Conservation (phyloP, 2,797 vertebrate species). For the Brotula barbata region DNA sequence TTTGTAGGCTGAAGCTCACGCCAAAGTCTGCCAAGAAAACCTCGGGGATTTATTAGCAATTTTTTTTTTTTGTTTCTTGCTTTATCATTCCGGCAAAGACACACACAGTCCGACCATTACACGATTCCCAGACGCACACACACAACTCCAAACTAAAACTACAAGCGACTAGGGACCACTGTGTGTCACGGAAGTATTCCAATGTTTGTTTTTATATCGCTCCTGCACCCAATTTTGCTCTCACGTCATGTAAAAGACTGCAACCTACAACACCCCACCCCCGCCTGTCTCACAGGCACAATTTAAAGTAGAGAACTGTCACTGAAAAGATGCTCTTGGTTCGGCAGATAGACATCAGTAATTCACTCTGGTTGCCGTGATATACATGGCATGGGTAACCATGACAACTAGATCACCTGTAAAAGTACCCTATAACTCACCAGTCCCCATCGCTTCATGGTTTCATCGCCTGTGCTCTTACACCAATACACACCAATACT, state of each 20-base stretch:
- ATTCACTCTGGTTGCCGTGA: constrained; percentile 46
- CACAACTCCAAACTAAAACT: constrained; percentile 3
- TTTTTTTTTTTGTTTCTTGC: constrained; percentile 30
- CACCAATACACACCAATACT: not conserved
- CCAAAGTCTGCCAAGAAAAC: constrained; percentile 31
- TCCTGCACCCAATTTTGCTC: too few relatives aligned
- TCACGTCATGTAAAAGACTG: not conserved
- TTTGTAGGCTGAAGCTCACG: constrained; percentile 17
- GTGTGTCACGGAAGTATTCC: not conserved
- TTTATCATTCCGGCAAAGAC: constrained; percentile 15
- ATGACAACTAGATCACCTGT: constrained; percentile 64
- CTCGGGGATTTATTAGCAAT: constrained; percentile 48
- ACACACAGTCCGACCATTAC: not conserved
- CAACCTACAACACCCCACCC: not conserved
- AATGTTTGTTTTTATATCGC: too few relatives aligned
- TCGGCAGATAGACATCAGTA: constrained; percentile 30
- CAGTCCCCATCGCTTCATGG: not conserved
- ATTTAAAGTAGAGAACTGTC: not conserved
- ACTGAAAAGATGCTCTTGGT: constrained; percentile 4
- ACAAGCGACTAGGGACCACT: constrained; percentile 1
- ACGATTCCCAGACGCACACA: not conserved
- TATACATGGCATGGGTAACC: constrained; percentile 55
- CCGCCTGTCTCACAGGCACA: not conserved
- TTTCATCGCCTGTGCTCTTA: not conserved
- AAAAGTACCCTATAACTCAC: constrained; percentile 25